A percentile compares a stretch with the other conserved stretches of the same genome.
Evolutionary conservation across 2,888 invertebrate species (phyloP).

Genomic region (Lasius fuliginosus): DNA sequence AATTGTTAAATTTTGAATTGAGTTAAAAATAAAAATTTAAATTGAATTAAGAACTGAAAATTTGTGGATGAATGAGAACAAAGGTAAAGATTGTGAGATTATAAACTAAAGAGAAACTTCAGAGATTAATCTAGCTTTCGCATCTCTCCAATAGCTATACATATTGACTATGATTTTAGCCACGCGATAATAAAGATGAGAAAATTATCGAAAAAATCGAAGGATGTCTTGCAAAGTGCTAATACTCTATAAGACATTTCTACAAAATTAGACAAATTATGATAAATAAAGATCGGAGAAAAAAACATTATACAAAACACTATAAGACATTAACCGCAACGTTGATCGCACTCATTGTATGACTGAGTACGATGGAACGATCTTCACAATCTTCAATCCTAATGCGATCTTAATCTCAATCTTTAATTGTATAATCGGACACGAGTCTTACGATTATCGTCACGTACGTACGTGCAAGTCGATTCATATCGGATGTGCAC

Average conservation of each 20-base stretch:
- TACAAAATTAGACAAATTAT: not conserved
- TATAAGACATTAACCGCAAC: not conserved
- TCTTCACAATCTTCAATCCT: not conserved
- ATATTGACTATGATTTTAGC: not conserved
- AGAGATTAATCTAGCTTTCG: not conserved
- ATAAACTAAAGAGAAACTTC: not conserved
- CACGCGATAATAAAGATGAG: not conserved
- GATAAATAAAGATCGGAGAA: not conserved
- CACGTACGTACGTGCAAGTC: constrained; percentile 42
- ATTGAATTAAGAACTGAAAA: not conserved
- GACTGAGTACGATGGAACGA: not conserved
- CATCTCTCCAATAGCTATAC: not conserved
- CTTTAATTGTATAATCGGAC: not conserved
- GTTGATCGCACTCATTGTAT: not conserved
- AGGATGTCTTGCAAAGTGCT: not conserved
- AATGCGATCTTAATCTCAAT: constrained; percentile 2
- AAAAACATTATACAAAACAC: not conserved
- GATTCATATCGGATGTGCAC: not conserved
- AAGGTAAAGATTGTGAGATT: not conserved
- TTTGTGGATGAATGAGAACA: not conserved
- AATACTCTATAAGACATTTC: not conserved
- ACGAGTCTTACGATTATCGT: not conserved
- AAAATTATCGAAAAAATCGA: not conserved
- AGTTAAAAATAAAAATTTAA: constrained; percentile 13
- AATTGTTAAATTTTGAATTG: not conserved